A percentile compares a stretch with the other conserved stretches of the same genome.
These are phyloP conservation scores for Melanotaenia boesemani DNA, from an alignment of 2,797 vertebrate species.

Conservation along the genomic window DNA sequence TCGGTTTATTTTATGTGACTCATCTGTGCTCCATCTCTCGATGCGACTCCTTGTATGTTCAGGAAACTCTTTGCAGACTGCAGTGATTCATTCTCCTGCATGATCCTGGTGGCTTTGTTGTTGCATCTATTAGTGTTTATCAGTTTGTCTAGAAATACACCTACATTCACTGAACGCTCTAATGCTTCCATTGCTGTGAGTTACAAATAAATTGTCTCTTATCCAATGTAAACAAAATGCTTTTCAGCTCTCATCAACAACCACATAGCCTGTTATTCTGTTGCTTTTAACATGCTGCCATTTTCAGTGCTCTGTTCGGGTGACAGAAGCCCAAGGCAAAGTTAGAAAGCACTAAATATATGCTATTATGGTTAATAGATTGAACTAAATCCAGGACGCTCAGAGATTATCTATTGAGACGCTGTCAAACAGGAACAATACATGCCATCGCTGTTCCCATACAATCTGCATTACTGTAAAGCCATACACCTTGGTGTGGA, in stretches of 20 bases:
- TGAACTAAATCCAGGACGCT: constrained; percentile 81
- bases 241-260: constrained; percentile 74
- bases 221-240: constrained; percentile 77
- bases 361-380: constrained; percentile 81
- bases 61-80: constrained; percentile 15
- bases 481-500: constrained; percentile 68
- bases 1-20: constrained; percentile 7
- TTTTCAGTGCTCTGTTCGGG: constrained; percentile 72
- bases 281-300: constrained; percentile 77
- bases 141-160: constrained; percentile 44
- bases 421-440: constrained; percentile 81
- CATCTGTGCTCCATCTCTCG: constrained; percentile 27
- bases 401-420: constrained; percentile 81
- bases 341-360: constrained; percentile 84
- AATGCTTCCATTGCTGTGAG: constrained; percentile 51
- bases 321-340: constrained; percentile 82
- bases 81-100: constrained; percentile 4
- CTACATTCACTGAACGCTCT: constrained; percentile 47
- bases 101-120: constrained; percentile 20
- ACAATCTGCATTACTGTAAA: constrained; percentile 71
- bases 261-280: constrained; percentile 57
- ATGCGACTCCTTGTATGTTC: constrained; percentile 43
- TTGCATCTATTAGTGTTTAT: constrained; percentile 58
- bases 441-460: constrained; percentile 63
- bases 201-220: constrained; percentile 68